These are phyloP conservation scores for Amniataba percoides DNA, from an alignment of 2,797 vertebrate genomes.

Conservation along the genomic window DNA sequence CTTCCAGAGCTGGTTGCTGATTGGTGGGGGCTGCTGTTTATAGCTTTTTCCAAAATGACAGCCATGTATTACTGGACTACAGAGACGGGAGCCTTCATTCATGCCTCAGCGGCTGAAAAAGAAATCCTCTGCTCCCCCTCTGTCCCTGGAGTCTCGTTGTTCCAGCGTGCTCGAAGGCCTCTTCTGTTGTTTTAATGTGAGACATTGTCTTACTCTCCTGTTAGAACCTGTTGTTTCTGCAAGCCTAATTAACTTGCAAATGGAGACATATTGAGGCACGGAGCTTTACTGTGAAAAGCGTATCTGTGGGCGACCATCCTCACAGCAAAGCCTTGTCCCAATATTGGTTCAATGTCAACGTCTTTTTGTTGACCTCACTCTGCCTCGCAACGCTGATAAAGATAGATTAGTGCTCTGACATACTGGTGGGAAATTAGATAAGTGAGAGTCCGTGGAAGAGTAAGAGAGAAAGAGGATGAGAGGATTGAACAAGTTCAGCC, in stretches of 20 bases:
- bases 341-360: constrained; percentile 47
- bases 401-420: constrained; percentile 31
- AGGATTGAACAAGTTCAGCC: constrained; percentile 17
- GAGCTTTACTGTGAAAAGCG: neutral
- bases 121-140: constrained; percentile 5
- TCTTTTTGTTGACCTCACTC: constrained; percentile 30
- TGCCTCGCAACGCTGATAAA: constrained; percentile 24
- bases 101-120: constrained; percentile 23
- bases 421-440: constrained; percentile 22
- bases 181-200: constrained; percentile 7
- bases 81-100: neutral
- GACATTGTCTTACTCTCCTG: neutral
- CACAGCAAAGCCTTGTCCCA: constrained; percentile 18
- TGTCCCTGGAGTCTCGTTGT: neutral
- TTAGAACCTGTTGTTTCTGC: constrained; percentile 17
- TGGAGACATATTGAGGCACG: constrained; percentile 33
- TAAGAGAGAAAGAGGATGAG: neutral
- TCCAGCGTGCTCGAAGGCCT: neutral
- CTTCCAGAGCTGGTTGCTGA: neutral
- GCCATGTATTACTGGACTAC: neutral
- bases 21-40: neutral
- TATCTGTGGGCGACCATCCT: constrained; percentile 3
- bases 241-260: constrained; percentile 37
- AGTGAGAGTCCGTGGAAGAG: neutral
- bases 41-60: constrained; percentile 10